phyloP scores from a whole-genome alignment of 2,797 vertebrate genomes.

The Sus cebifrons region DNA sequence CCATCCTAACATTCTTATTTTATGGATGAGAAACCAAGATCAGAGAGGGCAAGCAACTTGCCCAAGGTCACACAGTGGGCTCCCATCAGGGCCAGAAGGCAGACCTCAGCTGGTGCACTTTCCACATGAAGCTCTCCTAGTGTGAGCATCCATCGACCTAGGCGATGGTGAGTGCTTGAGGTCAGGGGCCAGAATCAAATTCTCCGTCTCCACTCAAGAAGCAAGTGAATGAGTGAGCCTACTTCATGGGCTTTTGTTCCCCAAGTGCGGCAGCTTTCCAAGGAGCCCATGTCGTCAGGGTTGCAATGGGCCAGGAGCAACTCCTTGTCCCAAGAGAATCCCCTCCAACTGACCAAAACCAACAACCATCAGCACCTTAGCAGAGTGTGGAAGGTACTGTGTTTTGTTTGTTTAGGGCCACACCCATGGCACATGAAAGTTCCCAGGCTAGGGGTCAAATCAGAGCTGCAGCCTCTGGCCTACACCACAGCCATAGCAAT shows the following conservation, averaged over 20 bases:
- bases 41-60: slow-evolving; percentile 18
- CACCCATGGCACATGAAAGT: no score
- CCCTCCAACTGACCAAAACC: slow-evolving; percentile 64
- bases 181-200: neutral
- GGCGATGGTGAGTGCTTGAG: neutral
- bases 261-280: neutral
- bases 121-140: neutral
- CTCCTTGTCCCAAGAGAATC: neutral
- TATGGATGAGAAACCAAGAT: neutral
- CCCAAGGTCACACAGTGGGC: neutral
- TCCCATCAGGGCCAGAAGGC: neutral
- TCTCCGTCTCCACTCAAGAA: neutral
- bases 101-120: neutral
- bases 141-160: neutral
- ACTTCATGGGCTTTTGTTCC: neutral
- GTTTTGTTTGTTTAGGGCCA: no score
- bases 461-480: no score
- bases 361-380: slow-evolving; percentile 83
- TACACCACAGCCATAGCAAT: no score
- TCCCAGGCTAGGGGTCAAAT: no score
- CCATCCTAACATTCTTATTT: neutral
- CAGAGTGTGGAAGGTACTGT: slow-evolving; percentile 82
- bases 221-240: neutral
- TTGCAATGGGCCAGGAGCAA: neutral
- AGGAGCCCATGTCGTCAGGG: neutral